phyloP scores from a whole-genome alignment of 2,888 invertebrate species.

The Nephrocerus scutellatus region DNA sequence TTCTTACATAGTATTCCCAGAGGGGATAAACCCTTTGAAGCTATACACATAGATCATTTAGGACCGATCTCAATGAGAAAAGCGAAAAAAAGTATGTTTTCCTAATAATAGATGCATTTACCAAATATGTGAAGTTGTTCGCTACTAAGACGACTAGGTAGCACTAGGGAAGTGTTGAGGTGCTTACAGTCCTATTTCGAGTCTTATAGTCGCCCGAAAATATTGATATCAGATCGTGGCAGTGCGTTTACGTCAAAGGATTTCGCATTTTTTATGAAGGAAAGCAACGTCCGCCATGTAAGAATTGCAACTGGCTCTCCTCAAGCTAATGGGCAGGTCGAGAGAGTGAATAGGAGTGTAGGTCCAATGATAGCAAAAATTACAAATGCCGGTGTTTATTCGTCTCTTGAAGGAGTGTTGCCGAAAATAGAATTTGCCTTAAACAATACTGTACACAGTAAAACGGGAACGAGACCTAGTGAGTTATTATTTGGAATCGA shows the following conservation, averaged over 20 bases:
- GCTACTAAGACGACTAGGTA: conserved; percentile 4
- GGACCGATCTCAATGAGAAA: conserved; percentile 12
- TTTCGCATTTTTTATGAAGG: background rate
- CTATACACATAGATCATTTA: conserved; percentile 13
- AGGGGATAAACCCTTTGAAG: conserved; percentile 25
- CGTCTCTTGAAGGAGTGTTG: conserved; percentile 2
- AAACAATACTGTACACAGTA: conserved; percentile 25
- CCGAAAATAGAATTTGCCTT: conserved; percentile 24
- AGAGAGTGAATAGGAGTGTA: conserved; percentile 2
- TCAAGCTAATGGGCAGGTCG: conserved; percentile 5
- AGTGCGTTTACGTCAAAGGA: conserved; percentile 3
- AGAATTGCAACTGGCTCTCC: conserved; percentile 1
- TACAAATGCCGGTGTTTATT: background rate
- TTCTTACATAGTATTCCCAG: conserved; percentile 27
- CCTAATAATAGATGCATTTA: conserved; percentile 5
- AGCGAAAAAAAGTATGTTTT: conserved; percentile 11
- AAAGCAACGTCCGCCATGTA: conserved; percentile 1
- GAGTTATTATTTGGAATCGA: conserved; percentile 26
- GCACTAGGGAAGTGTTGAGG: conserved; percentile 1
- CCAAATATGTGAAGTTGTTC: conserved; percentile 21
- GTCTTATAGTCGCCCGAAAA: conserved; percentile 4
- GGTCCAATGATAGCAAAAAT: conserved; percentile 1
- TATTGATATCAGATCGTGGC: conserved; percentile 2
- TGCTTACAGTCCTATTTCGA: conserved; percentile 7
- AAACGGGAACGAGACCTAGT: conserved; percentile 27